A percentile compares a stretch with the other conserved stretches of the same genome.
phyloP scores from a whole-genome alignment of 35 echinoderm and acorn worm genomes.

The Diadema setosum region DNA sequence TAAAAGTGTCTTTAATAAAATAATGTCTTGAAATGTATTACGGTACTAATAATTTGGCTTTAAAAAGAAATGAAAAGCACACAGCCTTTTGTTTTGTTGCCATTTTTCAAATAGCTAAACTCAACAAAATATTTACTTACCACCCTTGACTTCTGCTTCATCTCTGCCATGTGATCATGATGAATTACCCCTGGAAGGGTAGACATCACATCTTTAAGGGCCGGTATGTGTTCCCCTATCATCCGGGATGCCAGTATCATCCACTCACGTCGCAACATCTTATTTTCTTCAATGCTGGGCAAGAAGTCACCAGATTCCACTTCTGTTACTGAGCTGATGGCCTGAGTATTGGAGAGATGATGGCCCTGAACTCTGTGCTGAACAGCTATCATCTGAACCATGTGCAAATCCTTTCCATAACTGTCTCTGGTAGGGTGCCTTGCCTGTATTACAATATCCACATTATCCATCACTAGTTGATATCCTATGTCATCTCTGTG shows the following conservation, averaged over 20 bases:
- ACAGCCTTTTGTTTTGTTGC: neutral
- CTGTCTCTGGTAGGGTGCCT: neutral
- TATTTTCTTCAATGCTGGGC: neutral
- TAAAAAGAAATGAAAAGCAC: neutral
- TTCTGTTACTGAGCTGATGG: neutral
- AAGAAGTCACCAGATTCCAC: neutral
- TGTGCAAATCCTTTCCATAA: neutral
- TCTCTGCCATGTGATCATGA: conserved; percentile 4
- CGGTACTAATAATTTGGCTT: neutral
- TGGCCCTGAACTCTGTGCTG: neutral
- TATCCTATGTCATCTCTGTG: neutral
- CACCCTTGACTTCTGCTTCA: neutral
- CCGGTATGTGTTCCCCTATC: neutral
- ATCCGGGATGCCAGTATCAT: neutral
- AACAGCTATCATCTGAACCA: neutral
- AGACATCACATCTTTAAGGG: neutral
- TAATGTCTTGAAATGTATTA: neutral
- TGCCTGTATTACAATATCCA: neutral
- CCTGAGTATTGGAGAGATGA: neutral
- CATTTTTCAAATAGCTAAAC: neutral
- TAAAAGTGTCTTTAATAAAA: neutral
- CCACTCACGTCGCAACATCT: neutral
- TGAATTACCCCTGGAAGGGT: neutral
- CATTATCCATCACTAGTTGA: neutral
- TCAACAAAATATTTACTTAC: neutral